Conservation (phyloP, 64 coral and sea anemone genomes). For the Cladopsammia gracilis region DNA sequence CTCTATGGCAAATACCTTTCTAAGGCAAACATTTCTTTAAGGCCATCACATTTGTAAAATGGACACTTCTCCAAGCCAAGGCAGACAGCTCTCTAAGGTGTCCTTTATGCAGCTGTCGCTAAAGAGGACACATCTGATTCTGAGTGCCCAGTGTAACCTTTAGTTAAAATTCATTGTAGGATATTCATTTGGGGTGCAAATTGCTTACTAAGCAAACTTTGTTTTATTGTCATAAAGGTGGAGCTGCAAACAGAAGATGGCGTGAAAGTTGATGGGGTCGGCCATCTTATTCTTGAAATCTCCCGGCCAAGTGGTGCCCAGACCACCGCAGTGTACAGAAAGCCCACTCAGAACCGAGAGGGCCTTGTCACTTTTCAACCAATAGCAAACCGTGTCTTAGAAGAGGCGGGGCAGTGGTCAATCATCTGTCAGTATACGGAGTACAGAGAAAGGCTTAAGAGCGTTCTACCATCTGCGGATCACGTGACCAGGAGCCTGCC, state of each 20-base stretch:
- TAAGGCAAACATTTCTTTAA: too few species aligned
- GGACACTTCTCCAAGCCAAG: too few species aligned
- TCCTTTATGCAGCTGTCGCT: too few species aligned
- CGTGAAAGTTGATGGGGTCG: slow-evolving; percentile 74
- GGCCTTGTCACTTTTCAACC: slow-evolving; percentile 60
- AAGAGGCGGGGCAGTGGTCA: slow-evolving; percentile 66
- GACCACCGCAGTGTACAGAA: slow-evolving; percentile 68
- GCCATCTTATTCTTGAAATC: slow-evolving; percentile 65
- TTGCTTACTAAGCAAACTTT: not conserved
- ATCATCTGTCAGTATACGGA: slow-evolving; percentile 77
- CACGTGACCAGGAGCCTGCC: slow-evolving; percentile 60
- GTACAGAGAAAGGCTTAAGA: slow-evolving; percentile 78
- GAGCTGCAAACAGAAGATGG: slow-evolving; percentile 81
- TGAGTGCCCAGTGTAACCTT: too few species aligned
- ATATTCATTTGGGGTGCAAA: not conserved
- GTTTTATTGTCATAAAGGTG: slow-evolving; percentile 29
- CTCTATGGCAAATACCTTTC: too few species aligned
- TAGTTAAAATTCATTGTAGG: too few species aligned
- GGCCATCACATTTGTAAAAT: too few species aligned
- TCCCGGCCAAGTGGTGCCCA: slow-evolving; percentile 50
- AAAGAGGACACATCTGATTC: too few species aligned
- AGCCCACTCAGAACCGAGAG: slow-evolving; percentile 73
- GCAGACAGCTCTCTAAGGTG: too few species aligned
- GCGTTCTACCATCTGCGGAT: slow-evolving; percentile 62
- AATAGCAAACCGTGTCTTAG: slow-evolving; percentile 49